phyloP scores from a whole-genome alignment of 2,797 vertebrate species.

The Pogonophryne albipinna region DNA sequence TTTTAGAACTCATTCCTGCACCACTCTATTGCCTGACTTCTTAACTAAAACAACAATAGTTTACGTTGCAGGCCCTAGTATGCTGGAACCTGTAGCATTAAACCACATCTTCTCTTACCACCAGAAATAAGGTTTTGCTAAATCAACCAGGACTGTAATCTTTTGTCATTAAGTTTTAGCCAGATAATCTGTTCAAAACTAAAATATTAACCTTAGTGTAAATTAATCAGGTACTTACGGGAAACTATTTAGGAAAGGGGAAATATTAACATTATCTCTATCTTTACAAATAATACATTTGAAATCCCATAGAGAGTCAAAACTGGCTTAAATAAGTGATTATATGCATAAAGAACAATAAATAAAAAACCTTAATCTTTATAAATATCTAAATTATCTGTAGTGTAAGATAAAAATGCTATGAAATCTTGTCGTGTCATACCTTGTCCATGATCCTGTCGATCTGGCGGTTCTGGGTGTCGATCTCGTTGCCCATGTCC shows the following conservation, averaged over 20 bases:
- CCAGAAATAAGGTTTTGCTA: no score
- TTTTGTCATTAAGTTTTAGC: neutral
- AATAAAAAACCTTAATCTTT: neutral
- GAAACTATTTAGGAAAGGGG: neutral
- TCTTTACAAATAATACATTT: neutral
- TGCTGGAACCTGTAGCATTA: no score
- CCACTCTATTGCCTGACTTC: no score
- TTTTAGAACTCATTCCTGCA: no score
- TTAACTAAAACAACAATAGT: no score
- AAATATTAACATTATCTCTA: neutral
- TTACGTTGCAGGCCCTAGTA: no score
- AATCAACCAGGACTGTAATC: neutral
- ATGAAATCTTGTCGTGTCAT: slow-evolving; percentile 34
- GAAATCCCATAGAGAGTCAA: no score
- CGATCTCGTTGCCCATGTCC: slow-evolving; percentile 99
- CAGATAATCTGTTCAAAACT: neutral
- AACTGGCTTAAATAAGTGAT: neutral
- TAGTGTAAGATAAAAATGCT: neutral
- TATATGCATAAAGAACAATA: neutral
- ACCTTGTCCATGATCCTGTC: slow-evolving; percentile 99
- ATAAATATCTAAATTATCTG: neutral
- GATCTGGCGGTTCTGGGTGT: slow-evolving; percentile 99
- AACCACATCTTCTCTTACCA: no score
- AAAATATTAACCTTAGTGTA: neutral
- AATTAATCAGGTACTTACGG: neutral